Base-by-base conservation (phyloP, 2,888 invertebrate genomes). In the Catocala fraxini region DNA sequence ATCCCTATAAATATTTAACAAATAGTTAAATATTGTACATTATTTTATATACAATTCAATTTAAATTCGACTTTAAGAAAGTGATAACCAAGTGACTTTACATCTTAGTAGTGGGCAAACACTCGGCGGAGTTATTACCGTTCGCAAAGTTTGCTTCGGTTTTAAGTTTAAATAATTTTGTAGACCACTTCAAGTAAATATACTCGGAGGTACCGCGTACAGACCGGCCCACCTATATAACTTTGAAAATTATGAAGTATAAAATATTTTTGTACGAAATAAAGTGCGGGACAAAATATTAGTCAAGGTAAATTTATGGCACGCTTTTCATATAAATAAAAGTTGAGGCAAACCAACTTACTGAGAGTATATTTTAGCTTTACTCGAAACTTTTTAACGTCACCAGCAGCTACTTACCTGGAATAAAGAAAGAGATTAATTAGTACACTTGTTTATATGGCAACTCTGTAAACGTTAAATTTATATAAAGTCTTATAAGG, bases 101-200 rank as follows among this genome's bases (percentile, higher is more conserved):
- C 45, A 34, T 49, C 55, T 47, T 66, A 65, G 75, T 77, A 77
- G 63, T 56, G 43, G 57, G 56, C 63, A 65, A 75, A 71, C 68
- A 73, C 79, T 71, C 80, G 59, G 67, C 49, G 78, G 82, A 83
- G 85, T 88, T 89, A 88, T 88, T 89, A 85, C 82, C 82, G 76
- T 80, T 76, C 60, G 71, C 65, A 73, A 88, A 89, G 81, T 90
- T 90, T 76, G 71, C 79, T 83, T 81, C 78, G 81, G 83, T 85
- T 83, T 85, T 79, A 80, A 85, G 82, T 86, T 86, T 86, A 83
- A 87, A 89, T 89, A 89, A 89, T 89, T 89, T 86, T 77, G 80
- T 79, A 73, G 82, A 83, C 84, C 86, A 81, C 86, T 85, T 81
- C 82, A 83, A 82, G 87, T 86, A 88, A 90, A 89, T 86, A 89